A percentile compares a stretch with the other conserved stretches of the same genome.
These are phyloP conservation scores for Caloenas nicobarica DNA, from an alignment of 2,113 vertebrate species.

Conservation along the genomic window DNA sequence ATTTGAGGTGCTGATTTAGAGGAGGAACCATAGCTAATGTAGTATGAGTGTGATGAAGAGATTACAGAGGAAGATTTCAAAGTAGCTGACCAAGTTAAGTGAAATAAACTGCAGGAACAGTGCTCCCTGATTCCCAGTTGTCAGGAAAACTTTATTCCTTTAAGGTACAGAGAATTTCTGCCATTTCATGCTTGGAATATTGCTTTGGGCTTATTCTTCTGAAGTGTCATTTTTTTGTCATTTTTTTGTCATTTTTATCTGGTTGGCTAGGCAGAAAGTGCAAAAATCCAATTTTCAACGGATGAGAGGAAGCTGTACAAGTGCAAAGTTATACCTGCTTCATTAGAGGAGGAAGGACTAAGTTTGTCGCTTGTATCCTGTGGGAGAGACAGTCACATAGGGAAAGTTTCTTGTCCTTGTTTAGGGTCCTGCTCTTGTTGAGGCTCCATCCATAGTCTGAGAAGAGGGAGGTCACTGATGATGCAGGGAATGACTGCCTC, in stretches of 20 bases:
- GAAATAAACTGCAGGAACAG: not conserved
- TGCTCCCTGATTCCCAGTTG: not conserved
- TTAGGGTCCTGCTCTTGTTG: not conserved
- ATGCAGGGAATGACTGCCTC: not conserved
- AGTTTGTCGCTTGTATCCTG: not conserved
- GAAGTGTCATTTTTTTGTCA: not conserved
- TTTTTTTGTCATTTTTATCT: not conserved
- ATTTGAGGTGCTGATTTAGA: not conserved
- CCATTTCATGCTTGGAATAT: constrained; percentile 32
- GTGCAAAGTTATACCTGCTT: not conserved
- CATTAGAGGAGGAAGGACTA: not conserved
- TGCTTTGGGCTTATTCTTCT: constrained; percentile 43
- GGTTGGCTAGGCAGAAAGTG: not conserved
- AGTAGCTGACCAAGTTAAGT: not conserved
- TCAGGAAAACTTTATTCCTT: not conserved
- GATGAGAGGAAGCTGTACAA: not conserved
- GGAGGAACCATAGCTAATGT: not conserved
- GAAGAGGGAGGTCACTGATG: not conserved
- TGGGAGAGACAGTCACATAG: not conserved
- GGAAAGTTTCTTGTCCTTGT: not conserved
- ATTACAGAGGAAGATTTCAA: not conserved
- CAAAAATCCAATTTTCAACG: not conserved
- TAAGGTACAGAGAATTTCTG: not conserved
- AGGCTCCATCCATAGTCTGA: not conserved
- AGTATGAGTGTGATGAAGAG: not conserved